Evolutionary conservation across 2,113 vertebrate genomes (phyloP), one percentile per base, ranked within the genome.

Genomic region (Sinocyclocheilus anshuiensis): DNA sequence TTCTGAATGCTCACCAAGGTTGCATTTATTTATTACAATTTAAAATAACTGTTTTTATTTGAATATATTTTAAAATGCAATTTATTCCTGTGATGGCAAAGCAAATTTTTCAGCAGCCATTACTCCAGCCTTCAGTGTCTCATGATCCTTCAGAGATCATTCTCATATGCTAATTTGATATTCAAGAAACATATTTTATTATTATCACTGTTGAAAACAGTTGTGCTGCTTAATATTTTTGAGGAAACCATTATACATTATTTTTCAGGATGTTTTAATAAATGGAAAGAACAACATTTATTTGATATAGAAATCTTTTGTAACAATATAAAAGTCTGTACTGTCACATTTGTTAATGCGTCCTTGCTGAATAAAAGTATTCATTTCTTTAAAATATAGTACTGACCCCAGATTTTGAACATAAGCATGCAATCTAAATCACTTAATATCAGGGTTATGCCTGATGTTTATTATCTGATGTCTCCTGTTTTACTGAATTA

Each of bases 401-500:
- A 26, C 63, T 15, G 24, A 65, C 12, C 24, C 63, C 2, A 33
- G 33, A 18, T 0, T 69, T 69, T 67, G 15, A 67, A 67, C 7
- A 4, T 36, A 33, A 33, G 65, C 26, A 18, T 67, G 15, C 13
- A 39, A 74, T 45, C 39, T 24, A n/a, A 22, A 45, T 5, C 71
- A 29, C 69, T 20, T 72, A 4, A 16, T 11, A 72, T 72, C 33
- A 74, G 29, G 13, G 50, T 50, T 50, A 76, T 76, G 74, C 3
- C 74, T 24, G 3, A 61, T 61, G 57, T 1, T 61, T 61, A 61
- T n/a, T 61, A 10, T 61, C 42, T 76, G 74, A 76, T 6, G 39
- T 75, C 61, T 83, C 6, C 16, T 8, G 22, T 83, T 81, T 77
- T 67, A 77, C 29, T 57, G n/a, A 76, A 81, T 72, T 39, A 50